Evolutionary conservation across 2,888 invertebrate genomes (phyloP), one percentile per base, ranked within the genome.

Genomic region (Drosophila tanythrix): DNA sequence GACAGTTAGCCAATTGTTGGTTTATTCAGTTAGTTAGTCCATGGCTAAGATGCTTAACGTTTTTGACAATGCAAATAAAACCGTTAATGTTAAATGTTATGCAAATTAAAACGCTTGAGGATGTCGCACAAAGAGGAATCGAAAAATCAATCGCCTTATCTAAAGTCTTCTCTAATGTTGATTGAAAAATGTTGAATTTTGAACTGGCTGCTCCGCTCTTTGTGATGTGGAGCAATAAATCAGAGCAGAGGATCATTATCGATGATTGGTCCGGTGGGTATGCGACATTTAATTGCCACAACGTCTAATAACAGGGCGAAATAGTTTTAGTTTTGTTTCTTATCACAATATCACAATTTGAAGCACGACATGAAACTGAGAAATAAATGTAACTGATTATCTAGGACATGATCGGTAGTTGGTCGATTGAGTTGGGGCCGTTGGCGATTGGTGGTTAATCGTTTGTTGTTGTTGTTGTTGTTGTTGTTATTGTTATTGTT

Each of bases 51-150:
- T 33, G 33, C 11, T 10, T 33, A 33, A 10, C 3, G 10, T 3
- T 33, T 33, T 33, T 33, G 10, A 33, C 2, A n/a, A 10, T 10
- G 50, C 29, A 29, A 7, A 18, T 25, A 18, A 25, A 46, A 46
- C 11, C 43, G n/a, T 46, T 36, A 15, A 36, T 36, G 2, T 36
- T 36, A 36, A 36, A 36, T 36, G 36, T 2, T 15, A 36, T 15
- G 40, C 40, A 40, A 40, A n/a, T n/a, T 1, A 60, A 38, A 60
- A 33, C 21, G 53, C 15, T 53, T 35, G 35, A 35, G 53, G 33
- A 53, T 35, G 21, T 1, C 15, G 35, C 35, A 11, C 50, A 50
- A 50, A 18, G 18, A 18, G 27, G 15, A 50, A 50, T 6, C 50
- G 18, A 29, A 29, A 29, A 50, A 27, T 15, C 27, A 10, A 27